phyloP scores from a whole-genome alignment of 2,113 vertebrate genomes.

The Myrmecophaga tridactyla region DNA sequence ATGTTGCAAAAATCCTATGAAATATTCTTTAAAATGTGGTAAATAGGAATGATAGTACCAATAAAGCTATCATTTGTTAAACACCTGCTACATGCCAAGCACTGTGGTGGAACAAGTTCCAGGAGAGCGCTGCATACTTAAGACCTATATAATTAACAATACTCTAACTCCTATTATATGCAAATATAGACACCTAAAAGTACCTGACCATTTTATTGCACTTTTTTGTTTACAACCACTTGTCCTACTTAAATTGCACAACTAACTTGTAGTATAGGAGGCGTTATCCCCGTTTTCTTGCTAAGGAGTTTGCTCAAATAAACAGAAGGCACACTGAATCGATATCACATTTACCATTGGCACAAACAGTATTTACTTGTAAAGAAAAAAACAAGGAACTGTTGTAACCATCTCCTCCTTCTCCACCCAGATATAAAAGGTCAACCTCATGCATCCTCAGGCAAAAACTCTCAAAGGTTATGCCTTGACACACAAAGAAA shows the following conservation, averaged over 20 bases:
- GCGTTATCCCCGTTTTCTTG: not conserved
- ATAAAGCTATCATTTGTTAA: not conserved
- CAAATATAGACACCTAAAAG: not conserved
- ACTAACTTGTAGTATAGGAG: not conserved
- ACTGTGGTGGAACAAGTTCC: not conserved
- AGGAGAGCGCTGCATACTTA: not conserved
- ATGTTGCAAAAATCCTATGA: not conserved
- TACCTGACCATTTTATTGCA: not conserved
- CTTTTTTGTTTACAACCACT: not conserved
- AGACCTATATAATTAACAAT: not conserved
- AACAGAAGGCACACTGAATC: not conserved
- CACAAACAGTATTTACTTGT: not conserved
- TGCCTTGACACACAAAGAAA: not conserved
- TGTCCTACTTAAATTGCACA: not conserved
- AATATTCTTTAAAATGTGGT: not conserved
- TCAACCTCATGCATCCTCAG: not conserved
- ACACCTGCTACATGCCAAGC: not conserved
- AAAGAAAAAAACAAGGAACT: no score
- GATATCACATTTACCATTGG: not conserved
- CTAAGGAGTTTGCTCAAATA: not conserved
- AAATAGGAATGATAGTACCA: not conserved
- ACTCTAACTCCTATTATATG: not conserved
- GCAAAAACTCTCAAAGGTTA: not conserved
- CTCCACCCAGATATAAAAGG: not conserved
- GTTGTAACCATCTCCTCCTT: not conserved